phyloP scores from a whole-genome alignment of 2,797 vertebrate genomes.

The Sphenopsis melanotis region DNA sequence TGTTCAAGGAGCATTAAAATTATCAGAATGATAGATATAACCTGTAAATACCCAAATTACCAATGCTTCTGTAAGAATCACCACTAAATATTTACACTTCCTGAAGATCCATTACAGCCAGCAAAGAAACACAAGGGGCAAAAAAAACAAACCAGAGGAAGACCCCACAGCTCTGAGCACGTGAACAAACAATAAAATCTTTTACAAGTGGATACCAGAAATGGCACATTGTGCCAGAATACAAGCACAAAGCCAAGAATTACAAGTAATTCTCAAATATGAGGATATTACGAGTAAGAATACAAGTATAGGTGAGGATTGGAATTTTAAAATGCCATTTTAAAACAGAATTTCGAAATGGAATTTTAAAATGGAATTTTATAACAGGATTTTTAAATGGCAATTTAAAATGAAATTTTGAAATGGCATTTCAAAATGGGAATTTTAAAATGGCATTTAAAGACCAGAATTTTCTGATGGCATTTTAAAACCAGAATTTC shows the following conservation, averaged over 20 bases:
- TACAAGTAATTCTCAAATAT: background rate
- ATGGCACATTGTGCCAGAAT: rapidly evolving
- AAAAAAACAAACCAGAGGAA: rapidly evolving
- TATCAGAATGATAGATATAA: background rate
- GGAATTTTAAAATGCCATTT: background rate
- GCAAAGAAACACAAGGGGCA: rapidly evolving
- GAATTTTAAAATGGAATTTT: too few species aligned
- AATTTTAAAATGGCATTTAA: too few species aligned
- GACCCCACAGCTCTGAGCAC: background rate
- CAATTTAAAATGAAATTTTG: too few species aligned
- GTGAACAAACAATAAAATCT: background rate
- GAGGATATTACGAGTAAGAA: background rate
- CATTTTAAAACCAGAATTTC: background rate
- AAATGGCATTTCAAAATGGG: too few species aligned
- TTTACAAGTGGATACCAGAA: background rate
- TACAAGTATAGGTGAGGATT: rapidly evolving
- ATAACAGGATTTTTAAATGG: too few species aligned
- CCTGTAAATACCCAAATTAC: background rate
- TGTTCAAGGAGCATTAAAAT: background rate
- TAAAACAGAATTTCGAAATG: background rate
- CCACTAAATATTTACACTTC: background rate
- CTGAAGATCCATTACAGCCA: background rate
- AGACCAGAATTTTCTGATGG: too few species aligned
- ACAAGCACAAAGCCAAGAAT: background rate
- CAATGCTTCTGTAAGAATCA: background rate